These are phyloP conservation scores for Fratercula arctica DNA, from an alignment of 2,797 vertebrate species.

Conservation along the genomic window DNA sequence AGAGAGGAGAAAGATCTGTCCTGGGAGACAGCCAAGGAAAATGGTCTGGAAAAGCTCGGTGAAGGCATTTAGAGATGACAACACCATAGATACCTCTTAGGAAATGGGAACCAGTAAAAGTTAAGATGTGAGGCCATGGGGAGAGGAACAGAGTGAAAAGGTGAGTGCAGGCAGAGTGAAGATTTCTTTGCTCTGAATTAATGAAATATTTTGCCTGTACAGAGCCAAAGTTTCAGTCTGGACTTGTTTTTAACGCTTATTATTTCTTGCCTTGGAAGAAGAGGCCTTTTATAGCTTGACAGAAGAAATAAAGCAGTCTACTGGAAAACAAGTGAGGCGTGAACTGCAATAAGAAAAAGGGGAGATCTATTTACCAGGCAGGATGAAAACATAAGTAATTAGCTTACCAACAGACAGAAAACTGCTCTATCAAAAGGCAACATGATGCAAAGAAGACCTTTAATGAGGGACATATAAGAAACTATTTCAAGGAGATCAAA, in stretches of 20 bases:
- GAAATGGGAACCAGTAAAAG: not conserved
- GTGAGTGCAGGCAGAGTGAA: not conserved
- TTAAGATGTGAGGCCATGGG: not conserved
- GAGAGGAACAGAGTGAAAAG: not conserved
- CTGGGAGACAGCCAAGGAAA: not conserved
- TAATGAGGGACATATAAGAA: not conserved
- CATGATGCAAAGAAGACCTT: not conserved
- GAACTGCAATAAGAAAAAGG: not conserved
- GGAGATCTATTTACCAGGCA: slow-evolving; percentile 33
- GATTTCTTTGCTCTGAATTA: not conserved
- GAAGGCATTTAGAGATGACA: not conserved
- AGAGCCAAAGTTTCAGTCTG: not conserved
- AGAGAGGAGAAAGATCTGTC: not conserved
- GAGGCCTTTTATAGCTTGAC: not conserved
- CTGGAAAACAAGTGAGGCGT: not conserved
- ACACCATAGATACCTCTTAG: not conserved
- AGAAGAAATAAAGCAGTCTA: slow-evolving; percentile 22
- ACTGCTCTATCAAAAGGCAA: not conserved
- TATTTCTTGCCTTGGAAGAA: slow-evolving; percentile 19
- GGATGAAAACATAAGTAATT: slow-evolving; percentile 41
- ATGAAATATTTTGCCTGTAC: not conserved
- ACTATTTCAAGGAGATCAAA: not conserved
- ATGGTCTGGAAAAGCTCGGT: not conserved
- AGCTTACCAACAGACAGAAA: not conserved
- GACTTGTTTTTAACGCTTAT: not conserved